These are phyloP conservation scores for Vesta saturnalis DNA, from an alignment of 2,888 invertebrate genomes.

Conservation along the genomic window DNA sequence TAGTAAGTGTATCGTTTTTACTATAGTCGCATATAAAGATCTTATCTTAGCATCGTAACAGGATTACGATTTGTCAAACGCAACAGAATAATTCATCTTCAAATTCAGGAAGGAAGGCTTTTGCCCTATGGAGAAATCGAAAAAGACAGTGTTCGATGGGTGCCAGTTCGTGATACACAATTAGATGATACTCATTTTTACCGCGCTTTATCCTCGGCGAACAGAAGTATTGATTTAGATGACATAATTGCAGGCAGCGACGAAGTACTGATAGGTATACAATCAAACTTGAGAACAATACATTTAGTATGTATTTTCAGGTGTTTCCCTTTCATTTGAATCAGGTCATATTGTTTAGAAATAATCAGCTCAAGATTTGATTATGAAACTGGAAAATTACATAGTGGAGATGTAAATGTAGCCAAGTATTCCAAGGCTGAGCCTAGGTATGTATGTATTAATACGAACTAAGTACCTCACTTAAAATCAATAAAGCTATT, in stretches of 20 bases:
- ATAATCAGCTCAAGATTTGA: constrained; percentile 81
- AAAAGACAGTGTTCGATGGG: constrained; percentile 70
- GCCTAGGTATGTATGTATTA: constrained; percentile 67
- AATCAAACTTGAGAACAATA: constrained; percentile 47
- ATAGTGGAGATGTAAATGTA: constrained; percentile 84
- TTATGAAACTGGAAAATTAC: constrained; percentile 79
- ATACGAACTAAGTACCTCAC: no score
- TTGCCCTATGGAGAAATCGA: constrained; percentile 73
- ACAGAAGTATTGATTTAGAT: constrained; percentile 82
- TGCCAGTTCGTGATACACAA: constrained; percentile 72
- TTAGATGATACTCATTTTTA: constrained; percentile 69
- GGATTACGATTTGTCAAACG: constrained; percentile 79
- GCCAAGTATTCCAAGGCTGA: constrained; percentile 63
- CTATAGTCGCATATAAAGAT: no score
- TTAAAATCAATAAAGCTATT: no score
- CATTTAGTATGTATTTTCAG: constrained; percentile 53
- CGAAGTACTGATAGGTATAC: constrained; percentile 77
- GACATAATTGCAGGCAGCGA: constrained; percentile 75
- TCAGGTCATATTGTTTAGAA: constrained; percentile 86
- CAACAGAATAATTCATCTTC: constrained; percentile 82
- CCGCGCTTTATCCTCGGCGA: constrained; percentile 80
- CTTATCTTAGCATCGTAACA: constrained; percentile 84
- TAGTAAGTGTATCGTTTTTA: no score
- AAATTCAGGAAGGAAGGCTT: constrained; percentile 79
- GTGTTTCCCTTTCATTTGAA: constrained; percentile 76